A percentile compares a stretch with the other conserved stretches of the same genome.
These are phyloP conservation scores for Apostichopus parvimensis DNA, from an alignment of 35 echinoderm and acorn worm species.

Conservation along the genomic window DNA sequence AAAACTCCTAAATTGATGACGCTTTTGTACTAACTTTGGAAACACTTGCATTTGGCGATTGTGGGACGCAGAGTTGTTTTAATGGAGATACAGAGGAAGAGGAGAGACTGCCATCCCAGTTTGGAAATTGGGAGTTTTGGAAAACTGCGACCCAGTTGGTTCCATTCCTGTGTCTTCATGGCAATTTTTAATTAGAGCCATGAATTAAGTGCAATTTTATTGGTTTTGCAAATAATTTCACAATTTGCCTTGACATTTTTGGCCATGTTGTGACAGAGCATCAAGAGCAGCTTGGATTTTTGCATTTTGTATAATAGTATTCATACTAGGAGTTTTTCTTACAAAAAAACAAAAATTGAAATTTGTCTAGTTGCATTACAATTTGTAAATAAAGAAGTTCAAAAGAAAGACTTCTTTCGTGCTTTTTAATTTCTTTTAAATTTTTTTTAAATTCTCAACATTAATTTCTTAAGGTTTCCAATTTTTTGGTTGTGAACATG, in stretches of 20 bases:
- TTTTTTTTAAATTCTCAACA: no score
- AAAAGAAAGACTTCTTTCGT: not conserved
- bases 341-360: conserved; percentile 42
- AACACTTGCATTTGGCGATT: not conserved
- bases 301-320: conserved; percentile 49
- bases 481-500: no score
- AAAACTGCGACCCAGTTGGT: not conserved
- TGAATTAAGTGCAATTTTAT: conserved; percentile 56
- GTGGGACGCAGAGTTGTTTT: not conserved
- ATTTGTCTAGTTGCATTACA: conserved; percentile 50
- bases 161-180: conserved; percentile 25
- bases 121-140: not conserved
- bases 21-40: conserved; percentile 1
- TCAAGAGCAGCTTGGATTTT: conserved; percentile 52
- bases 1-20: not conserved
- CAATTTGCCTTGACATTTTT: conserved; percentile 56
- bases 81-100: not conserved
- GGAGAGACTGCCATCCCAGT: not conserved
- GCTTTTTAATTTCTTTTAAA: not conserved
- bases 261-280: conserved; percentile 16
- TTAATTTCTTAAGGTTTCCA: no score
- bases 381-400: conserved; percentile 58
- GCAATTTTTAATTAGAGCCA: not conserved
- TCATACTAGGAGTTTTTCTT: conserved; percentile 49
- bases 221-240: conserved; percentile 59